phyloP scores from a whole-genome alignment of 2,888 invertebrate genomes.

The Agrochola lychnidis region DNA sequence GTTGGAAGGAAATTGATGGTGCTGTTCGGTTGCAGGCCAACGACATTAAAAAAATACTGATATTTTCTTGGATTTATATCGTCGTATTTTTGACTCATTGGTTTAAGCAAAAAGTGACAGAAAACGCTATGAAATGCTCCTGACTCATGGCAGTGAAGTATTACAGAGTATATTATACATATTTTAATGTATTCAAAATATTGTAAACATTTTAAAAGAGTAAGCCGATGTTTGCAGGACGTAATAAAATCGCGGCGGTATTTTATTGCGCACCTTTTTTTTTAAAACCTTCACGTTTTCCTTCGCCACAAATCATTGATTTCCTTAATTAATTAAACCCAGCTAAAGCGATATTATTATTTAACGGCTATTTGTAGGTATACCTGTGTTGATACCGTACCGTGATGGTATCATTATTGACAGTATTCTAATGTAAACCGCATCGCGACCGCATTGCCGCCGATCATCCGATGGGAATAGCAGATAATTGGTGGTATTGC shows the following conservation, averaged over 20 bases:
- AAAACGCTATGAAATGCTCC: not conserved
- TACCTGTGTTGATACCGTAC: not conserved
- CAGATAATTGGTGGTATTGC: constrained; percentile 38
- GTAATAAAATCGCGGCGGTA: too few species aligned
- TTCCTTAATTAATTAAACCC: not conserved
- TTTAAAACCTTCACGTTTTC: too few species aligned
- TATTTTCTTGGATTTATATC: too few species aligned
- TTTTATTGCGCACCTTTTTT: too few species aligned
- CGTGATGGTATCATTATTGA: not conserved
- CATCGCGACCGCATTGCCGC: constrained; percentile 17
- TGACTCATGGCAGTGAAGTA: too few species aligned
- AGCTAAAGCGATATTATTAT: not conserved
- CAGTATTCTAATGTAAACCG: constrained; percentile 40
- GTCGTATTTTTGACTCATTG: too few species aligned
- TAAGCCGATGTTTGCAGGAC: too few species aligned
- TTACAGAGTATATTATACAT: too few species aligned
- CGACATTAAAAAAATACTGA: too few species aligned
- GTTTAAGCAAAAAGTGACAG: not conserved
- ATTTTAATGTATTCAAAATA: too few species aligned
- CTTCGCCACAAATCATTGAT: not conserved
- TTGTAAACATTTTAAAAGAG: too few species aligned
- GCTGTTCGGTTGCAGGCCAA: not conserved
- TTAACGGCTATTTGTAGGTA: not conserved
- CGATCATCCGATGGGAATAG: constrained; percentile 20
- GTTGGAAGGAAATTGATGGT: not conserved